Evolutionary conservation across 1,140 invertebrate genomes (phyloP).

Genomic region (Drosophila lacertosa): DNA sequence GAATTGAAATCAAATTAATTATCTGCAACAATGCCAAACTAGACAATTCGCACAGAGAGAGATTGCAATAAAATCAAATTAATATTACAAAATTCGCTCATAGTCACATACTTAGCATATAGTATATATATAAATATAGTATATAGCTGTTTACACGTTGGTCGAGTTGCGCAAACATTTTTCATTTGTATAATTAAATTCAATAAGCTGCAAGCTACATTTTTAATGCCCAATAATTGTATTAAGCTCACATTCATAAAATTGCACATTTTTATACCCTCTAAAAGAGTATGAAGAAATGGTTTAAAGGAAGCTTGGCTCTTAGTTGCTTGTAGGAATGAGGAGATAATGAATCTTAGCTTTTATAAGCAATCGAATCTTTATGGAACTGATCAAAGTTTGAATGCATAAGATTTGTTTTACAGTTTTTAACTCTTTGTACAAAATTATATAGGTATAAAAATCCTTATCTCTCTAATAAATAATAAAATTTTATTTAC

Average conservation of each 20-base stretch:
- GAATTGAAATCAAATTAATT: slow-evolving; percentile 67
- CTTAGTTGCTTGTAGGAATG: too few relatives aligned
- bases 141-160: slow-evolving; percentile 10
- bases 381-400: too few relatives aligned
- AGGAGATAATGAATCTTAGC: too few relatives aligned
- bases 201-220: slow-evolving; percentile 48
- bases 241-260: slow-evolving; percentile 8
- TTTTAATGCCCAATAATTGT: slow-evolving; percentile 30
- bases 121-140: slow-evolving; percentile 2
- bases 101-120: slow-evolving; percentile 32
- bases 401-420: too few relatives aligned
- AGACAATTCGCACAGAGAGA: slow-evolving; percentile 38
- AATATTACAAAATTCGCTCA: slow-evolving; percentile 48
- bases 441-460: too few relatives aligned
- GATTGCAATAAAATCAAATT: slow-evolving; percentile 59
- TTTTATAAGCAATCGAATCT: too few relatives aligned
- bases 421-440: too few relatives aligned
- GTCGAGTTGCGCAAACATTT: slow-evolving; percentile 40
- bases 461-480: too few relatives aligned
- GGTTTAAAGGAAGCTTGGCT: neutral
- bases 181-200: slow-evolving; percentile 76
- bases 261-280: slow-evolving; percentile 22
- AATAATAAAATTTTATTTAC: too few relatives aligned
- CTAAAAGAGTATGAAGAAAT: neutral
- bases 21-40: slow-evolving; percentile 50